Evolutionary conservation across 2,113 vertebrate species (phyloP).

Genomic region (Cathartes aura): DNA sequence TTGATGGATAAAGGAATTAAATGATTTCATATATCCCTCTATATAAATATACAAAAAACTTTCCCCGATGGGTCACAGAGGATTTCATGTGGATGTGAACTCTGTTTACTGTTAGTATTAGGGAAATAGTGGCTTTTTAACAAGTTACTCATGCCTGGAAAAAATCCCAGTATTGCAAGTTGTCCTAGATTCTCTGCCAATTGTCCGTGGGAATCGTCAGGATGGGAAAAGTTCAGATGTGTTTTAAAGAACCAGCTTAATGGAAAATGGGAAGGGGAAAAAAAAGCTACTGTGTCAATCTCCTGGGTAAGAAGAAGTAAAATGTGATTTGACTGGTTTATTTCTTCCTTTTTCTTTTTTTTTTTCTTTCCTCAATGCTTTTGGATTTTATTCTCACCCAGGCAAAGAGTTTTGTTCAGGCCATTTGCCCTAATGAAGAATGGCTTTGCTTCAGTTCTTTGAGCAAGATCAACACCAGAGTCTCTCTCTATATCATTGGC

Average conservation of each 20-base stretch:
- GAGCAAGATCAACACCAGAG: background rate
- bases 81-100: conserved; percentile 85
- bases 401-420: conserved; percentile 37
- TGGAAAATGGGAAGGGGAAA: conserved; percentile 77
- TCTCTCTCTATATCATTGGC: background rate
- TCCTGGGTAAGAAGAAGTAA: conserved; percentile 68
- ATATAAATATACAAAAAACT: conserved; percentile 76
- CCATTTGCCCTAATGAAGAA: background rate
- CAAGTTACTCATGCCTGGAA: conserved; percentile 95
- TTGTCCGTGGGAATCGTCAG: conserved; percentile 95
- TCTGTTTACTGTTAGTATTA: conserved; percentile 90
- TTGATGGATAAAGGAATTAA: conserved; percentile 80
- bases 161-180: conserved; percentile 93
- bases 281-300: conserved; percentile 63
- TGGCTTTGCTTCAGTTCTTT: background rate
- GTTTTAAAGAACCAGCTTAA: conserved; percentile 86
- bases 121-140: conserved; percentile 97
- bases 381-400: conserved; percentile 18
- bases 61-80: conserved; percentile 78
- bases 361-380: background rate
- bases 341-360: conserved; percentile 29
- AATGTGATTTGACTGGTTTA: conserved; percentile 57
- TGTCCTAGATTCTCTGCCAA: conserved; percentile 92
- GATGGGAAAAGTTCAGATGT: conserved; percentile 96
- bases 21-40: conserved; percentile 74